These are phyloP conservation scores for Orthonychiurus folsomi DNA, from an alignment of 2,888 invertebrate genomes.

Conservation along the genomic window DNA sequence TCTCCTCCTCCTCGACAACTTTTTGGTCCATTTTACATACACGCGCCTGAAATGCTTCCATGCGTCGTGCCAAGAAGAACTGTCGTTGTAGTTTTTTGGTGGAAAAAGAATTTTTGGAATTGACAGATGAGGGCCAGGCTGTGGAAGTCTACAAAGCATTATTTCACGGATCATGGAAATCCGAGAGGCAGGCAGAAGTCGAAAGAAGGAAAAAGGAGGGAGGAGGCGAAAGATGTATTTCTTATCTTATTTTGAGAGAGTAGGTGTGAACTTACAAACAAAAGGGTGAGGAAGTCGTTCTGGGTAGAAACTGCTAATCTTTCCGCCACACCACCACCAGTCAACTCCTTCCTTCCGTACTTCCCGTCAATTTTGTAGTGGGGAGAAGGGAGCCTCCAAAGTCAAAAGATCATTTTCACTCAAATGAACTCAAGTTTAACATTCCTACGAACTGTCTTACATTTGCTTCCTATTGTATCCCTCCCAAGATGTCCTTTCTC, in stretches of 20 bases:
- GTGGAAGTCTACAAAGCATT: not conserved
- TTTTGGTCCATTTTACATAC: no score
- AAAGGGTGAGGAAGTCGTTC: not conserved
- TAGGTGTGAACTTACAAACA: not conserved
- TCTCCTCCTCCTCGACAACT: no score
- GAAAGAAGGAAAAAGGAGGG: not conserved
- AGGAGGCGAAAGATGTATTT: not conserved
- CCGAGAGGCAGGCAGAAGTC: no score
- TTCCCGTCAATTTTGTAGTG: not conserved
- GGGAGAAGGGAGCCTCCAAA: not conserved
- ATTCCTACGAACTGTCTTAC: not conserved
- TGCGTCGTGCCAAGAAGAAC: no score
- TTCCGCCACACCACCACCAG: not conserved
- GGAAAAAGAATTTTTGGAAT: not conserved
- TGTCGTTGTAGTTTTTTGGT: not conserved
- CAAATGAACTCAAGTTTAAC: not conserved
- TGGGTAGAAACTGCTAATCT: not conserved
- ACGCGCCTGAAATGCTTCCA: no score
- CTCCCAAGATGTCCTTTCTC: not conserved
- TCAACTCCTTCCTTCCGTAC: not conserved
- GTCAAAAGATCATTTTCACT: not conserved
- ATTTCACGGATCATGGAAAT: not conserved
- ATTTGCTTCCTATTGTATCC: not conserved
- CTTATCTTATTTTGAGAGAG: not conserved
- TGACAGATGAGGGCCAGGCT: not conserved